Evolutionary conservation across 2,113 vertebrate species (phyloP), one percentile per base, ranked within the genome.

Genomic region (Trematocara zebra): DNA sequence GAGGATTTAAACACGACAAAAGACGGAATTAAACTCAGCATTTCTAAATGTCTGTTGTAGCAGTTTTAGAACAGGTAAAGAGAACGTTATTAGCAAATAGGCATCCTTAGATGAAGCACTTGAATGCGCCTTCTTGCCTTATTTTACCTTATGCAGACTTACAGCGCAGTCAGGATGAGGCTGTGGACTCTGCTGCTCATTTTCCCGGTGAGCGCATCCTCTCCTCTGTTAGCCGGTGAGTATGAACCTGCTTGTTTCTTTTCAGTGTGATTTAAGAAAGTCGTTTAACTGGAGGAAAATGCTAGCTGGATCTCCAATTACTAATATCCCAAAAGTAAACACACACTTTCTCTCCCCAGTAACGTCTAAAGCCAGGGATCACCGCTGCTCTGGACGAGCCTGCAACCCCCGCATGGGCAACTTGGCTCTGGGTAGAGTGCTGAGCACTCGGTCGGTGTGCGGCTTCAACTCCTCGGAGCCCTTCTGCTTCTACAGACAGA

Each of bases 361-460:
- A 89, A 59, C 52, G 59, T 44, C 74, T 31, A 72, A 96, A 92
- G 87, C 74, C 61, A 67, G 1, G 86, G 94, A 88, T 91, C 95
- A 79, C 54, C 96, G 95, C 82, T 98, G 97, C 33, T 96, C 96
- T 31, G 97, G 95, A 7, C 85, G 91, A 84, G 97, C 98, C 78
- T 99, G 97, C 90, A 98, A 98, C 93, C 98, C 98, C 61, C 96
- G 95, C 5, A 98, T 99, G 97, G 98, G 98, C 23, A 98, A 98
- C 95, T 79, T 99, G 89, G 97, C 97, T 0, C 92, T 96, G 33
- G 98, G 97, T 42, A 95, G 98, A 86, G 92, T 83, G 1, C 93
- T 98, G 89, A 92, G 42, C 92, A 96, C 97, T 14, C 95, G 95
- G 37, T 97, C 97, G 0, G 93, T 93, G 6, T 99, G 98, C 3